phyloP scores from a whole-genome alignment of 2,888 invertebrate species.

The Lithophane socia region DNA sequence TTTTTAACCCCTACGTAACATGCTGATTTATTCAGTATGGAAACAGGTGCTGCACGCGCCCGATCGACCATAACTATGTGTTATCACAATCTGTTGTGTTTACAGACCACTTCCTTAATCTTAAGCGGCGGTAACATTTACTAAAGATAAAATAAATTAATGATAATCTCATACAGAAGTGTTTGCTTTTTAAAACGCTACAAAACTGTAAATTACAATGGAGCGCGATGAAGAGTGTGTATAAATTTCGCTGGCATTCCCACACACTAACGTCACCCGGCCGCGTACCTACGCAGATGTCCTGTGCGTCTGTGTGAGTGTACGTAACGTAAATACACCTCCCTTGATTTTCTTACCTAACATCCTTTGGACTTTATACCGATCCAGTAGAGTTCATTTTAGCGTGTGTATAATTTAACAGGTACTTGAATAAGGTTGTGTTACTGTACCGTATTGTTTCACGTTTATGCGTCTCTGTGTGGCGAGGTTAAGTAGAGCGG shows the following conservation, averaged over 20 bases:
- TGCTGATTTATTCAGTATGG: constrained; percentile 27
- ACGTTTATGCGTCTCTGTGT: constrained; percentile 89
- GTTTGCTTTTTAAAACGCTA: constrained; percentile 85
- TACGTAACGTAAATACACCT: constrained; percentile 78
- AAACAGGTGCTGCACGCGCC: constrained; percentile 21
- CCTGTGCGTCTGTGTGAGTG: constrained; percentile 78
- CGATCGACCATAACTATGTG: constrained; percentile 12
- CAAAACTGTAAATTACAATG: constrained; percentile 87
- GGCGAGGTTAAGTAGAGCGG: constrained; percentile 90
- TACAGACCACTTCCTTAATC: constrained; percentile 49
- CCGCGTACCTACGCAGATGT: constrained; percentile 78
- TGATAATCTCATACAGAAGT: constrained; percentile 81
- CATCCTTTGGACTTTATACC: constrained; percentile 68
- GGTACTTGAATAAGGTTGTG: constrained; percentile 82
- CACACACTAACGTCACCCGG: constrained; percentile 81
- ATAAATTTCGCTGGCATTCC: constrained; percentile 88
- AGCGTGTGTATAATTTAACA: constrained; percentile 61
- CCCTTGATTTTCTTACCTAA: constrained; percentile 67
- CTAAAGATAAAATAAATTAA: constrained; percentile 78
- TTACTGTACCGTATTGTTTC: constrained; percentile 90
- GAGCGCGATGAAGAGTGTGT: constrained; percentile 85
- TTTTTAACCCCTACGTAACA: constrained; percentile 12
- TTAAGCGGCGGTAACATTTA: constrained; percentile 68
- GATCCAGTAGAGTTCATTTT: constrained; percentile 68
- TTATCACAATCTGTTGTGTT: constrained; percentile 43